Conservation (phyloP, 1,140 invertebrate species). For the Dolichoris vasculosae region DNA sequence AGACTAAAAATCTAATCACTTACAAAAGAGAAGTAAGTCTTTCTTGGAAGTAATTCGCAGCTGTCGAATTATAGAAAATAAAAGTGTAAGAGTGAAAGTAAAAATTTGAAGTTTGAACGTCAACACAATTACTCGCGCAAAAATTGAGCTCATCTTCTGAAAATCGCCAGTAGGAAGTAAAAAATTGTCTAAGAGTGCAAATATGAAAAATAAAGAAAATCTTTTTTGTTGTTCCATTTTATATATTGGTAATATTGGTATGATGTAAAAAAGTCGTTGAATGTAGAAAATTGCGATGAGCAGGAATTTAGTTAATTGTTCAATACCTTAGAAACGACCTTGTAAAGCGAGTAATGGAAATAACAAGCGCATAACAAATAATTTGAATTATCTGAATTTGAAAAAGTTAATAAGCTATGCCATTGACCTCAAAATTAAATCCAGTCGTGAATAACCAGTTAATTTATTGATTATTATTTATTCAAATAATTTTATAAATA, state of each 20-base stretch:
- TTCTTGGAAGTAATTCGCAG: constrained; percentile 44
- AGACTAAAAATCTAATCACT: background rate
- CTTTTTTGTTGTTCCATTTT: background rate
- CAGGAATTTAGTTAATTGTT: constrained; percentile 1
- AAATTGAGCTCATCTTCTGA: constrained; percentile 34
- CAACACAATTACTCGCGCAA: constrained; percentile 38
- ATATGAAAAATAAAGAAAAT: constrained; percentile 1
- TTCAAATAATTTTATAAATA: background rate
- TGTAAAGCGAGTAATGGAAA: constrained; percentile 16
- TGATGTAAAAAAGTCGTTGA: background rate
- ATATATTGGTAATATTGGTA: background rate
- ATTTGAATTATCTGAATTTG: constrained; percentile 19
- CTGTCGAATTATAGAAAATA: constrained; percentile 52
- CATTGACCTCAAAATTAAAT: background rate
- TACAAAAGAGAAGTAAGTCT: constrained; percentile 20
- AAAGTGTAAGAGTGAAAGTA: constrained; percentile 41
- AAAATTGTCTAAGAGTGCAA: constrained; percentile 4
- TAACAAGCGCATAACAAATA: constrained; percentile 24
- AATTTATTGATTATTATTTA: background rate
- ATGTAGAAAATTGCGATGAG: background rate
- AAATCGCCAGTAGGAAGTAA: constrained; percentile 8
- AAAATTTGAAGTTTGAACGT: constrained; percentile 38
- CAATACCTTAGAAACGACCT: background rate
- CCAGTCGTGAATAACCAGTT: constrained; percentile 3
- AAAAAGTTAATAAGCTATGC: background rate